Base-by-base conservation (phyloP, 2,113 vertebrate genomes). In the Eonycteris spelaea region DNA sequence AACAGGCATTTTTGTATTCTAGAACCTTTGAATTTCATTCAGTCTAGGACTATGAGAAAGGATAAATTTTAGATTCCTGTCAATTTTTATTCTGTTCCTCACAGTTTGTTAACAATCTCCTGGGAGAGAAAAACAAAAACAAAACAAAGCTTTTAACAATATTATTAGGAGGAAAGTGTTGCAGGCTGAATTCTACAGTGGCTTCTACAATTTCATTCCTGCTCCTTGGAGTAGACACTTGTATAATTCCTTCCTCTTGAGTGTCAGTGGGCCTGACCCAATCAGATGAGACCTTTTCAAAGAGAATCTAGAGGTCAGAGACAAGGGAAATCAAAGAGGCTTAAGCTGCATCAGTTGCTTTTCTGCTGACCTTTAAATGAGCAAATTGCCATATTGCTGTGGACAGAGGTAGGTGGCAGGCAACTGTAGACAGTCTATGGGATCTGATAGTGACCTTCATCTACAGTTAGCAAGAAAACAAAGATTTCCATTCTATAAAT, bases 21-120 rank as follows among this genome's bases (percentile, higher is more conserved):
- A n/a, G 7, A 40, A 40, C 2, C 0, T 90, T 43, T 92, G 61
- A 83, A 70, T 83, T 83, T 9, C 30, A 86, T 65, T 2, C 2
- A 1, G 6, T 73, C 13, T 51, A 84, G 15, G 16, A 70, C 13
- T 70, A 24, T 67, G 8, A 0, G 21, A n/a, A 77, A 4, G 16
- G 8, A 61, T 61, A 86, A 33, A 65, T 90, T 43, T 85, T 80
- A 71, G 7, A 33, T 67, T 5, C 0, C 7, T 91, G 18, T 24
- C 7, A 74, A 45, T n/a, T 94, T 80, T 92, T 59, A 22, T 5
- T 90, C 11, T 91, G 7, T 90, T 89, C 18, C 9, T 63, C 22
- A 93, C 77, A 77, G 8, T 86, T 94, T 93, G 24, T 75, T 82
- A 84, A 75, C 5, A 82, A 59, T 2, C 0, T 70, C 19, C 13